Evolutionary conservation across 64 coral and sea anemone genomes (phyloP).

Genomic region (Stichodactyla helianthus): DNA sequence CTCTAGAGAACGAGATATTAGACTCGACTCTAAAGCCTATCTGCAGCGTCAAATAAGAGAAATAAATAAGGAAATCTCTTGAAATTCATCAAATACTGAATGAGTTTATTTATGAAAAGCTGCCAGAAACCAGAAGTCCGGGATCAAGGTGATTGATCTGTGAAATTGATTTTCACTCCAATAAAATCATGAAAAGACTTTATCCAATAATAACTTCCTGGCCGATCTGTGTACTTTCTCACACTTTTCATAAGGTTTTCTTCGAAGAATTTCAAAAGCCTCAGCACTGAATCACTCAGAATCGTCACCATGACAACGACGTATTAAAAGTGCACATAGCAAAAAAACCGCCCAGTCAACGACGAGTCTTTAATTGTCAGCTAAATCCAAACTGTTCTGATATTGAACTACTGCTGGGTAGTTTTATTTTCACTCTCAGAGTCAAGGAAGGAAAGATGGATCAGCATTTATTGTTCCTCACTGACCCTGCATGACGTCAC

Average conservation of each 20-base stretch:
- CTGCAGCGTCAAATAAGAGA: not conserved
- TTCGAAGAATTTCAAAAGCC: not conserved
- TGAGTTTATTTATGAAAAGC: not conserved
- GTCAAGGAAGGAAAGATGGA: not conserved
- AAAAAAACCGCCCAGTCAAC: not conserved
- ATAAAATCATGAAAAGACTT: not conserved
- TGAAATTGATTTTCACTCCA: not conserved
- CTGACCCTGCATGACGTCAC: not conserved
- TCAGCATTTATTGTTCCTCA: not conserved
- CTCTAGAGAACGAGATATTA: not conserved
- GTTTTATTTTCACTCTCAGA: not conserved
- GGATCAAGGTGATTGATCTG: not conserved
- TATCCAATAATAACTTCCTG: not conserved
- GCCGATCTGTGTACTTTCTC: not conserved
- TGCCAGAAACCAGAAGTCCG: not conserved
- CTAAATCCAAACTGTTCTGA: not conserved
- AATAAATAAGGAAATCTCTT: not conserved
- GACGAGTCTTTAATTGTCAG: not conserved
- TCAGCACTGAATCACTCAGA: not conserved
- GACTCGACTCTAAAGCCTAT: not conserved
- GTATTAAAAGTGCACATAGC: not conserved
- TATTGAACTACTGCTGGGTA: not conserved
- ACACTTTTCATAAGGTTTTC: not conserved
- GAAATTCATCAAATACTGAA: not conserved
- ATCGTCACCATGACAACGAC: not conserved